Evolutionary conservation across 1,140 invertebrate species (phyloP).

Genomic region (Drosophila subpulchrella): DNA sequence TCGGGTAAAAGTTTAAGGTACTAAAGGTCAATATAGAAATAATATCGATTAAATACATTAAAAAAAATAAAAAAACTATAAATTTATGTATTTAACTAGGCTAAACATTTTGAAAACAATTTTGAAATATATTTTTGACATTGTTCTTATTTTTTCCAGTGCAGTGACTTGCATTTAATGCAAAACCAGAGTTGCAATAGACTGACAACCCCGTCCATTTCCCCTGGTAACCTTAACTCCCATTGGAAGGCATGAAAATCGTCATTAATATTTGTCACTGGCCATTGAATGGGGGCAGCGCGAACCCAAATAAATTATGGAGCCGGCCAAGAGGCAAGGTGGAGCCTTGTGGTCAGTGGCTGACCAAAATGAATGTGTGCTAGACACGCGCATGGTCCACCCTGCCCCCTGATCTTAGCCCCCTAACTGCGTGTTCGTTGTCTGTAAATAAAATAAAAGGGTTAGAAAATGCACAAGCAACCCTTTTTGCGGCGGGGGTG

Average conservation of each 20-base stretch:
- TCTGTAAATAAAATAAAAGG: slow-evolving; percentile 65
- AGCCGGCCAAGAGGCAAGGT: slow-evolving; percentile 46
- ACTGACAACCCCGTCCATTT: slow-evolving; percentile 15
- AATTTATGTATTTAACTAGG: too few relatives aligned
- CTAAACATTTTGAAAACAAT: background rate
- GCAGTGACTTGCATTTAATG: slow-evolving; percentile 27
- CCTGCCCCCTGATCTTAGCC: background rate
- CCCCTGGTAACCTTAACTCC: background rate
- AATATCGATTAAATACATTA: background rate
- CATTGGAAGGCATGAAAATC: slow-evolving; percentile 81
- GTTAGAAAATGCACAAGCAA: slow-evolving; percentile 52
- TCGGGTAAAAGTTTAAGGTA: background rate
- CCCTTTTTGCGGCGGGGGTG: slow-evolving; percentile 20
- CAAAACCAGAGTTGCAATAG: slow-evolving; percentile 32
- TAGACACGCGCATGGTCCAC: slow-evolving; percentile 59
- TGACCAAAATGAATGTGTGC: slow-evolving; percentile 69
- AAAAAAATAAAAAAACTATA: too few relatives aligned
- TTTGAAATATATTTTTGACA: background rate
- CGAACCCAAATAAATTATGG: slow-evolving; percentile 73
- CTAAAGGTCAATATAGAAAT: background rate
- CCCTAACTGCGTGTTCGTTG: slow-evolving; percentile 68
- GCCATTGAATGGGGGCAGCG: slow-evolving; percentile 63
- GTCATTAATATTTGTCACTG: slow-evolving; percentile 84
- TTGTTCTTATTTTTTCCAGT: slow-evolving; percentile 11
- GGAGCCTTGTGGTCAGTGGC: slow-evolving; percentile 30